Percentiles rank a stretch among this genome's conserved stretches.
Evolutionary conservation across 2,888 invertebrate genomes (phyloP).

Genomic region (Taenaris catops): DNA sequence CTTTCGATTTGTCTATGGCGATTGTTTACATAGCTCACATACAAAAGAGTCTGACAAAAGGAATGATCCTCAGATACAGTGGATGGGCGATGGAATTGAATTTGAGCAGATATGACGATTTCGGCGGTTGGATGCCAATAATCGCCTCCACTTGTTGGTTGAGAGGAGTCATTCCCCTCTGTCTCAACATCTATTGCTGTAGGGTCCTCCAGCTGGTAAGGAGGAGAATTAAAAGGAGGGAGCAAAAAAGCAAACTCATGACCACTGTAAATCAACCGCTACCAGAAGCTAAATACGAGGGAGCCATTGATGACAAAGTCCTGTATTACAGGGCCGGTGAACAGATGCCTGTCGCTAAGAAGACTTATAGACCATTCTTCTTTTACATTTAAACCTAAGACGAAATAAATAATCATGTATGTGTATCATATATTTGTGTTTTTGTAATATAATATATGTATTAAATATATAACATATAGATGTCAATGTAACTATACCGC

Average conservation of each 20-base stretch:
- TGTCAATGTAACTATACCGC: too few species aligned
- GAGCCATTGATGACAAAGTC: conserved; percentile 22
- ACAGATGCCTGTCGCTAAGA: conserved; percentile 28
- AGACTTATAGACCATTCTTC: conserved; percentile 2
- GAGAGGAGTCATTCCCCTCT: conserved; percentile 42
- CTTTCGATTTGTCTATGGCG: conserved; percentile 58
- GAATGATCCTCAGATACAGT: conserved; percentile 56
- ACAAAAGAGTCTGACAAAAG: conserved; percentile 53
- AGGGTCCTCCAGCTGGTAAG: conserved; percentile 32
- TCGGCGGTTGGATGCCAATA: conserved; percentile 60
- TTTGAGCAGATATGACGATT: conserved; percentile 38
- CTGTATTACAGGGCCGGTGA: conserved; percentile 44
- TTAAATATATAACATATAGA: too few species aligned
- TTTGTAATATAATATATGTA: too few species aligned
- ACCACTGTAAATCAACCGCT: conserved; percentile 33
- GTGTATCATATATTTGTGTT: too few species aligned
- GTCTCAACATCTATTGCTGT: conserved; percentile 45
- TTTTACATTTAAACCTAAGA: background rate
- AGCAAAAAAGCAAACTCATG: conserved; percentile 12
- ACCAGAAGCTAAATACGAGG: conserved; percentile 37
- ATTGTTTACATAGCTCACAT: conserved; percentile 56
- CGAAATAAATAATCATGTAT: too few species aligned
- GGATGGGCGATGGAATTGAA: conserved; percentile 53
- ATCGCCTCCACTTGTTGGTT: conserved; percentile 47
- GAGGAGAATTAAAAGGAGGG: conserved; percentile 35